Percentiles rank a stretch among this genome's conserved stretches.
Evolutionary conservation across 2,888 invertebrate species (phyloP).

Genomic region (Taphrorychus bicolor): DNA sequence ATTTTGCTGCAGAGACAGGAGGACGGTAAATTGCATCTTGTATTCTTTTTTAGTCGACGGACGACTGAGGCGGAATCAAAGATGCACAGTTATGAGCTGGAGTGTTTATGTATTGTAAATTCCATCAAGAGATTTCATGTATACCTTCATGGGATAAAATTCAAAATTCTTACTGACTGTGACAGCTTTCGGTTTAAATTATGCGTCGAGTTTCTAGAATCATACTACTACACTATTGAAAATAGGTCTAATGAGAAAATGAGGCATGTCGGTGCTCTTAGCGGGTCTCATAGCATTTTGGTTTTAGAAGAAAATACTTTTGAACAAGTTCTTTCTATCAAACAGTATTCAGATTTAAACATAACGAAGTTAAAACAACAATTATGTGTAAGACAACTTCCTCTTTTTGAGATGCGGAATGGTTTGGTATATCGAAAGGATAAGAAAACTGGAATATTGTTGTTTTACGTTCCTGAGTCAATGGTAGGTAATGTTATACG

Average conservation of each 20-base stretch:
- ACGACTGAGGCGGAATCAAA: constrained; percentile 47
- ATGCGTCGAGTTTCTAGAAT: not conserved
- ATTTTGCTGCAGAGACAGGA: constrained; percentile 50
- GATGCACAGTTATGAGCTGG: constrained; percentile 50
- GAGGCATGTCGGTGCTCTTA: not conserved
- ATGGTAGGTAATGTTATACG: not conserved
- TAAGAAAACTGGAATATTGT: not conserved
- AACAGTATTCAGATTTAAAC: not conserved
- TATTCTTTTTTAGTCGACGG: constrained; percentile 51
- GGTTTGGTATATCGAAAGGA: not conserved
- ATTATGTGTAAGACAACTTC: not conserved
- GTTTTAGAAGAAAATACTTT: not conserved
- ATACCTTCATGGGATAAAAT: not conserved
- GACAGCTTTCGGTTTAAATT: not conserved
- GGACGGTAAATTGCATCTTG: constrained; percentile 47
- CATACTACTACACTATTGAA: not conserved
- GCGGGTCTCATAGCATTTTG: not conserved
- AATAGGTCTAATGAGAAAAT: not conserved
- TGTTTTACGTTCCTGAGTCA: not conserved
- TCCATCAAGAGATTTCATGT: constrained; percentile 22
- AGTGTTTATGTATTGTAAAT: constrained; percentile 45
- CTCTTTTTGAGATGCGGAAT: not conserved
- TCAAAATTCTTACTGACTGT: not conserved
- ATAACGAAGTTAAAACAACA: not conserved
- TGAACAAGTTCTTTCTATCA: not conserved